Conservation (phyloP, 2,888 invertebrate species). For the Idaea straminata region DNA sequence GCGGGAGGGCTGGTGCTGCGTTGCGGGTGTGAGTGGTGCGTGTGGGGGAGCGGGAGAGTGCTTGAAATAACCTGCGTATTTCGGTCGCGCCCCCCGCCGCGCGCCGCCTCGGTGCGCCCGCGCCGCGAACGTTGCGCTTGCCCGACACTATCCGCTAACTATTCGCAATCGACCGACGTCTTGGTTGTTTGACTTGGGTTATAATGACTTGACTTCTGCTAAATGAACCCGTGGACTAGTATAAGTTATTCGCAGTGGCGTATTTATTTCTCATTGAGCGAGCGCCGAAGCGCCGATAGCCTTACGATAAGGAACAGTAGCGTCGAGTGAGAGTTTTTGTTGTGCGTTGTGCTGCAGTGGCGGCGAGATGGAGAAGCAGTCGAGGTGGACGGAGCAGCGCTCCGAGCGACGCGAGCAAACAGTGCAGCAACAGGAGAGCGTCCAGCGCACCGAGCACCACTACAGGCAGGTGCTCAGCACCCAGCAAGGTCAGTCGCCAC, state of each 20-base stretch:
- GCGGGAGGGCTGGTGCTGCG: constrained; percentile 20
- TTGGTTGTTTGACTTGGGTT: constrained; percentile 87
- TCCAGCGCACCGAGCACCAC: constrained; percentile 85
- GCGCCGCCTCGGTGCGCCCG: constrained; percentile 44
- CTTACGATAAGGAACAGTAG: constrained; percentile 63
- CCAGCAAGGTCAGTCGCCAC: constrained; percentile 65
- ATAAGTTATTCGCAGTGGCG: constrained; percentile 76
- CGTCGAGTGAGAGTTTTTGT: constrained; percentile 74
- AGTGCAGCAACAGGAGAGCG: constrained; percentile 76
- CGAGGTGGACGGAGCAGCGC: constrained; percentile 74
- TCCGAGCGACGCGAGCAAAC: constrained; percentile 74
- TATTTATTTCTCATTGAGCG: constrained; percentile 61
- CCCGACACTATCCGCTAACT: constrained; percentile 90
- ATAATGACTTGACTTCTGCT: constrained; percentile 90
- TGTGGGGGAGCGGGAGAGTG: constrained; percentile 58
- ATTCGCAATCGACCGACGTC: constrained; percentile 97
- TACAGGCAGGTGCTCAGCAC: constrained; percentile 88
- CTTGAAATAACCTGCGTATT: constrained; percentile 77
- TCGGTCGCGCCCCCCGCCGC: constrained; percentile 66
- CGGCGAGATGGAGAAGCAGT: constrained; percentile 88
- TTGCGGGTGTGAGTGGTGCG: constrained; percentile 30
- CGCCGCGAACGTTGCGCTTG: constrained; percentile 49
- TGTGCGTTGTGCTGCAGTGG: constrained; percentile 69
- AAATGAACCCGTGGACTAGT: constrained; percentile 81
- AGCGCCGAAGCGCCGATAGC: constrained; percentile 60